Evolutionary conservation across 2,113 vertebrate genomes (phyloP).

Genomic region (Oceanites oceanicus): DNA sequence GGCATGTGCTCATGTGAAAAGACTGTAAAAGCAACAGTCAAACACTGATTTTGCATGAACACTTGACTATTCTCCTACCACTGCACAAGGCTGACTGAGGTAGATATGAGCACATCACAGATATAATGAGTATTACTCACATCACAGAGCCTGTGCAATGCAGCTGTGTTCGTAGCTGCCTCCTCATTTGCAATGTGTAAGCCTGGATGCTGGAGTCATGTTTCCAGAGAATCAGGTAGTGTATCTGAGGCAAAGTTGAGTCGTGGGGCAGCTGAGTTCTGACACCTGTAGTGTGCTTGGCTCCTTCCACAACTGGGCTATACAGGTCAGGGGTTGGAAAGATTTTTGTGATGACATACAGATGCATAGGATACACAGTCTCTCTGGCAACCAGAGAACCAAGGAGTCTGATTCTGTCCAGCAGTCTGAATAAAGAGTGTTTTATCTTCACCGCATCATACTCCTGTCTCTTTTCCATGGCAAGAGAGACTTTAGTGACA

Average conservation of each 20-base stretch:
- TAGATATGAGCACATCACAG: neutral
- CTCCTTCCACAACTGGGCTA: neutral
- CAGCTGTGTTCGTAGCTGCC: neutral
- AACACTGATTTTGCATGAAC: neutral
- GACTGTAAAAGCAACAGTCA: neutral
- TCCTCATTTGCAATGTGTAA: neutral
- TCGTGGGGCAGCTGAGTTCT: neutral
- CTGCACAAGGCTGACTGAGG: neutral
- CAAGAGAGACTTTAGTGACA: neutral
- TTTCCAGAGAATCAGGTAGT: neutral
- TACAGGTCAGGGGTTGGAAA: neutral
- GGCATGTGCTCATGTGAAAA: neutral
- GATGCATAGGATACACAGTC: neutral
- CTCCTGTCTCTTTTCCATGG: slow-evolving; percentile 5
- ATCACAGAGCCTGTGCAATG: neutral
- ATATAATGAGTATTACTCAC: neutral
- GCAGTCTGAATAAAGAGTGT: slow-evolving; percentile 10
- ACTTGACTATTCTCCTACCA: neutral
- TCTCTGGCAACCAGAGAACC: neutral
- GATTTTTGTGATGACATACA: neutral
- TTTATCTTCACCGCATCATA: slow-evolving; percentile 29
- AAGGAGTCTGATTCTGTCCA: neutral
- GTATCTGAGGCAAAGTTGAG: neutral
- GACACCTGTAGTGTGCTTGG: neutral
- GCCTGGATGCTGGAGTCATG: neutral